phyloP scores from a whole-genome alignment of 2,888 invertebrate species.

The Balanococcus diminutus region DNA sequence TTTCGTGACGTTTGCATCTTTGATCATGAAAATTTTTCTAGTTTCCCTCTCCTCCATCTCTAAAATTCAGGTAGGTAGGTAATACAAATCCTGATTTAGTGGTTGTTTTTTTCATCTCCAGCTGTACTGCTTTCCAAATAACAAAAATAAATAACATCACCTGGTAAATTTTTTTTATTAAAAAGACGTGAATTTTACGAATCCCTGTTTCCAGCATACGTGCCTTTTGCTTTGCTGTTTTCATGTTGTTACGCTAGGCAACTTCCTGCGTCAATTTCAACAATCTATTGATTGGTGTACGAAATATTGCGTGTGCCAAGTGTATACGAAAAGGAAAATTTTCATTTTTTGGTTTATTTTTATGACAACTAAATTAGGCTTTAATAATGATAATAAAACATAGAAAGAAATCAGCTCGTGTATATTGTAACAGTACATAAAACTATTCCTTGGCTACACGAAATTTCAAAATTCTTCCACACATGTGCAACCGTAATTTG shows the following conservation, averaged over 20 bases:
- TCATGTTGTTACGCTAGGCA: slow-evolving; percentile 37
- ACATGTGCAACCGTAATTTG: not conserved
- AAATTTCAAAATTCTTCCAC: not conserved
- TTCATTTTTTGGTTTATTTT: slow-evolving; percentile 14
- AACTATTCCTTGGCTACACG: not conserved
- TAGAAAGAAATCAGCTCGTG: not conserved
- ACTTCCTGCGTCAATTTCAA: slow-evolving; percentile 50
- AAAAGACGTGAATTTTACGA: slow-evolving; percentile 10
- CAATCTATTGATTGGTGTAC: slow-evolving; percentile 48
- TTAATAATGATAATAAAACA: not conserved
- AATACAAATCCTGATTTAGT: too few species aligned
- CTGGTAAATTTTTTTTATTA: not conserved
- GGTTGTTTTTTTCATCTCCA: too few species aligned
- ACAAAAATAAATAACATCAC: too few species aligned
- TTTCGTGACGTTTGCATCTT: too few species aligned
- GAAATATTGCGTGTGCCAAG: slow-evolving; percentile 46
- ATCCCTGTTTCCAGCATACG: slow-evolving; percentile 35
- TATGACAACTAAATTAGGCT: slow-evolving; percentile 23
- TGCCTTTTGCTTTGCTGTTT: slow-evolving; percentile 29
- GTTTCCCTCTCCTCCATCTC: too few species aligned
- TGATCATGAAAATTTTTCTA: too few species aligned
- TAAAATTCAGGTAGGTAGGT: too few species aligned
- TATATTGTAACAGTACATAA: not conserved
- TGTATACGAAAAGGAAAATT: slow-evolving; percentile 7
- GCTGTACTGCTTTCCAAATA: too few species aligned